Evolutionary conservation across 2,888 invertebrate species (phyloP).

Genomic region (Apodemia zela): DNA sequence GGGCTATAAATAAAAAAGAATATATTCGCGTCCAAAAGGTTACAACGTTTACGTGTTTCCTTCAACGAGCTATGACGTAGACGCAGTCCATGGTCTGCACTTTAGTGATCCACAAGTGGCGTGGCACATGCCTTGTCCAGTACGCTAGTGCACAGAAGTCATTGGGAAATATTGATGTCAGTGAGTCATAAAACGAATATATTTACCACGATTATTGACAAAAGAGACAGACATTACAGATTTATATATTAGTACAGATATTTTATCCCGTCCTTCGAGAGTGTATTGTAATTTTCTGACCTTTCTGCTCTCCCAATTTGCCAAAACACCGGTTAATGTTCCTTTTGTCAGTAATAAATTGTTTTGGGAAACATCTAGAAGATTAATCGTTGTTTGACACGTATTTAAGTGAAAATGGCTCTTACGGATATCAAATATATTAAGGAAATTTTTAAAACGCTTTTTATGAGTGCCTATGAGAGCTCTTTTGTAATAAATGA

Average conservation of each 20-base stretch:
- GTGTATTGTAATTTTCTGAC: conserved; percentile 53
- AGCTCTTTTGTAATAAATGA: too few relatives aligned
- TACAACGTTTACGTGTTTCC: too few relatives aligned
- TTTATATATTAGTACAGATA: background rate
- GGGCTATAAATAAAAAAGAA: too few relatives aligned
- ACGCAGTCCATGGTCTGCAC: too few relatives aligned
- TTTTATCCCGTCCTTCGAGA: conserved; percentile 25
- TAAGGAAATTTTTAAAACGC: background rate
- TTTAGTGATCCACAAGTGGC: too few relatives aligned
- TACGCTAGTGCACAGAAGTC: too few relatives aligned
- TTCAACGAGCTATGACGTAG: too few relatives aligned
- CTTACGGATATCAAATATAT: conserved; percentile 43
- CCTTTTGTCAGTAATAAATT: conserved; percentile 63
- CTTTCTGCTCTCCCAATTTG: conserved; percentile 54
- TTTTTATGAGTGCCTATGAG: background rate
- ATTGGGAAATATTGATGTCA: too few relatives aligned
- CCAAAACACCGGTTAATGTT: conserved; percentile 49
- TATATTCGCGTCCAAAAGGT: too few relatives aligned
- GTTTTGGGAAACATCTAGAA: conserved; percentile 65
- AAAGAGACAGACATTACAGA: background rate
- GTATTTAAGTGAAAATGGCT: conserved; percentile 59
- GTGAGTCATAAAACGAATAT: too few relatives aligned
- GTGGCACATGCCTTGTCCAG: too few relatives aligned
- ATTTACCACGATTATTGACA: too few relatives aligned
- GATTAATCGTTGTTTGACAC: conserved; percentile 70